Conservation (phyloP, 1,140 invertebrate species). For the Drosophila erecta region DNA sequence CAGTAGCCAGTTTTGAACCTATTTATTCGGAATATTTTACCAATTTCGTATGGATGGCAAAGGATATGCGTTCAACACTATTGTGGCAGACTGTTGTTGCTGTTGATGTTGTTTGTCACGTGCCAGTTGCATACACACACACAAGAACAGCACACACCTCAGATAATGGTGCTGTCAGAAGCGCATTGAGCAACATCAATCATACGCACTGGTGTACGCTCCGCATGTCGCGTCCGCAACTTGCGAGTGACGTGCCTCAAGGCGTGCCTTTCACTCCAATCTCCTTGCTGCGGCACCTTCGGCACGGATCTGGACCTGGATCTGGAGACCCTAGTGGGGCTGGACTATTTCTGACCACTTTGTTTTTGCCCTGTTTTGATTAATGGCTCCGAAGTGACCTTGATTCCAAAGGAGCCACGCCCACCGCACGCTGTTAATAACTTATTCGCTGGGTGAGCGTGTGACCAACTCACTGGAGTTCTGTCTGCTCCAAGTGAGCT, state of each 20-base stretch:
- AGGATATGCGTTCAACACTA: slow-evolving; percentile 3
- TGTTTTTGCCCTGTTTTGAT: slow-evolving; percentile 34
- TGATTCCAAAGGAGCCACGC: slow-evolving; percentile 22
- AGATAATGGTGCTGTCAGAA: slow-evolving; percentile 70
- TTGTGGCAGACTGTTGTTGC: slow-evolving; percentile 8
- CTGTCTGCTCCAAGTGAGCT: slow-evolving; percentile 1
- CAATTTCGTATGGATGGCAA: too few relatives aligned
- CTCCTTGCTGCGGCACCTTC: slow-evolving; percentile 32
- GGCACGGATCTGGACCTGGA: slow-evolving; percentile 12
- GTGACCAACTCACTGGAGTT: slow-evolving; percentile 14
- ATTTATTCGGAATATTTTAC: too few relatives aligned
- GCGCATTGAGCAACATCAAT: slow-evolving; percentile 73
- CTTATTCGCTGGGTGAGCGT: slow-evolving; percentile 31
- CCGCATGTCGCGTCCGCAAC: slow-evolving; percentile 36
- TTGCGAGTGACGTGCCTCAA: slow-evolving; percentile 60
- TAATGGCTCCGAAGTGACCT: slow-evolving; percentile 44
- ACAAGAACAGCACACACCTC: slow-evolving; percentile 30
- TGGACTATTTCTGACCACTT: slow-evolving; percentile 22
- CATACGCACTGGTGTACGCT: slow-evolving; percentile 65
- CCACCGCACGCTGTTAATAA: slow-evolving; percentile 30
- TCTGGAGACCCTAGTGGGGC: slow-evolving; percentile 1
- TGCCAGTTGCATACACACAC: slow-evolving; percentile 39
- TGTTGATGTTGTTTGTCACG: slow-evolving; percentile 48
- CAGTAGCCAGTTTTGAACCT: too few relatives aligned
- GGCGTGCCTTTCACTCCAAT: slow-evolving; percentile 38